Percentiles rank a stretch among this genome's conserved stretches.
phyloP scores from a whole-genome alignment of 2,113 vertebrate genomes.

The Dipodomys ordii region DNA sequence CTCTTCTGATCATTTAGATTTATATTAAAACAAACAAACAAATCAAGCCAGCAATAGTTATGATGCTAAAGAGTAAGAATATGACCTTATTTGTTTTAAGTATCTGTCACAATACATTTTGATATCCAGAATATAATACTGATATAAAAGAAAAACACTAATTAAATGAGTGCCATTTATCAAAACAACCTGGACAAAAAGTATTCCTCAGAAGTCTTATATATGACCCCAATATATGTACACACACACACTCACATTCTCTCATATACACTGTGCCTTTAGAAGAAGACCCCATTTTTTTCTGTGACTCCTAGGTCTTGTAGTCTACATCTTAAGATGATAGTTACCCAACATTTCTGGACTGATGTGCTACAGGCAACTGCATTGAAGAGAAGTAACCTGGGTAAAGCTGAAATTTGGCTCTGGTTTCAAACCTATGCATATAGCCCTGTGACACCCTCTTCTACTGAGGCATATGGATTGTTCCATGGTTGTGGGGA shows the following conservation, averaged over 20 bases:
- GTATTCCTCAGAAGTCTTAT: constrained; percentile 45
- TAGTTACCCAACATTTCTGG: constrained; percentile 57
- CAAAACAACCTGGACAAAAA: not conserved
- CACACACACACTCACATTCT: rapidly evolving
- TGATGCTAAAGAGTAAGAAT: not conserved
- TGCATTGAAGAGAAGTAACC: constrained; percentile 39
- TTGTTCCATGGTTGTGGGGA: constrained; percentile 49
- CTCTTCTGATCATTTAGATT: constrained; percentile 21
- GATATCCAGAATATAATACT: not conserved
- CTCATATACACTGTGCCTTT: not conserved
- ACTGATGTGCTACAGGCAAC: constrained; percentile 34
- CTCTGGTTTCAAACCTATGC: constrained; percentile 57
- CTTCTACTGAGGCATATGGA: constrained; percentile 54
- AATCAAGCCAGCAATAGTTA: no score
- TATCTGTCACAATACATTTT: not conserved
- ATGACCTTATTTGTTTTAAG: not conserved
- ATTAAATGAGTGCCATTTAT: not conserved
- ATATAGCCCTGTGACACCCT: constrained; percentile 47
- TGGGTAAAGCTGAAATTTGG: constrained; percentile 58
- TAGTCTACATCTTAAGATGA: not conserved
- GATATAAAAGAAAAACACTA: not conserved
- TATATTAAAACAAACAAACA: not conserved
- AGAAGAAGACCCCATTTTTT: constrained; percentile 56
- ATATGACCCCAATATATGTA: not conserved
- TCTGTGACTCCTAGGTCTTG: no score